Base-by-base conservation (phyloP, 2,113 vertebrate genomes). In the Coryphaenoides rupestris region DNA sequence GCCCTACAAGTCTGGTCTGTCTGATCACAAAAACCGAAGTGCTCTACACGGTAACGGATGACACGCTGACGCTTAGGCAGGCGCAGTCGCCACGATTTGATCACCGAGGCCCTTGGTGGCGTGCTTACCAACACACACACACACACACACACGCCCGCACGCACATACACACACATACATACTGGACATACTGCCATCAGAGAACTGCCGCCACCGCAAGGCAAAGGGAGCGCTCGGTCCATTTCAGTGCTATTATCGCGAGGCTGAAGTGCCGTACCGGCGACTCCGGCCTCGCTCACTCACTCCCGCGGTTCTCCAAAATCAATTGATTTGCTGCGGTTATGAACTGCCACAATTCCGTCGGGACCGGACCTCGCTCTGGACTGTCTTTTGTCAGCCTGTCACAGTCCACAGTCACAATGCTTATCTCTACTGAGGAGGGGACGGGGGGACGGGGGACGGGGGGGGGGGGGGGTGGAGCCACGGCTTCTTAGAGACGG, bases 291-390 rank as follows among this genome's bases (percentile, higher is more conserved):
- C 49, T 28, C 33, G 52, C 47, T 73, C 54, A 55, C 58, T 64
- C n/a, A 70, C 68, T 60, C 61, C 33, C 9, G 33, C 7, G 13
- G 33, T 40, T 40, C 13, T 9, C 67, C 66, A 40, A 76, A 80
- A 80, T 80, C 75, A 72, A 65, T 69, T 69, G 66, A 77, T 78
- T 74, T 71, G 28, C 58, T 60, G 67, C 19, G 24, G 64, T 62
- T 50, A 19, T 73, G 55, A 60, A 78, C 71, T 47, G 21, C 33
- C 40, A 6, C 33, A 26, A 21, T 46, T 66, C 33, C 66, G n/a
- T 69, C 63, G 26, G 17, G 55, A 58, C 60, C 40, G 17, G 47
- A 40, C 19, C 46, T 40, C 47, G 68, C 53, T n/a, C n/a, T n/a
- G n/a, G n/a, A 2, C 26, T 65, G 52, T 46, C 24, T 66, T 65